Conservation (phyloP, 1,140 invertebrate genomes). For the Pseudobourletiella spinata region DNA sequence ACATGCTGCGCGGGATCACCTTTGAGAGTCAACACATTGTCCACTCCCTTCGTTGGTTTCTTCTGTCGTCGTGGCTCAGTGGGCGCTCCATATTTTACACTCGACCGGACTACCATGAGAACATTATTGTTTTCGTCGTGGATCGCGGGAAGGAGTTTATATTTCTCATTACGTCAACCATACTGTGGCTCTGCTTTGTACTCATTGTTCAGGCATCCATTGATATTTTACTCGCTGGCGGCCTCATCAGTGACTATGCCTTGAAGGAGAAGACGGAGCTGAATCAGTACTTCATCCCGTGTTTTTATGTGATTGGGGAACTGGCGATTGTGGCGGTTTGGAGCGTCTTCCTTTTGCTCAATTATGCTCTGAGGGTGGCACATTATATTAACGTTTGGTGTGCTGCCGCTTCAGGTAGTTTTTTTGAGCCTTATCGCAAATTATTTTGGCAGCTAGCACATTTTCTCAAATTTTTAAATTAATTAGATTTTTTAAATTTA, state of each 20-base stretch:
- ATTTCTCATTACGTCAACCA: not conserved
- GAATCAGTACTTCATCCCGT: not conserved
- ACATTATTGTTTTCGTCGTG: conserved; percentile 1
- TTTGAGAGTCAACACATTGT: conserved; percentile 4
- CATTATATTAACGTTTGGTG: conserved; percentile 25
- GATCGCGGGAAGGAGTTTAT: conserved; percentile 4
- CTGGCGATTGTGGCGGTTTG: conserved; percentile 8
- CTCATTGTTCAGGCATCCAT: not conserved
- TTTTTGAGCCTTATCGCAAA: too few relatives aligned
- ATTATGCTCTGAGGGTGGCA: conserved; percentile 19
- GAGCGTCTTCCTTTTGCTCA: conserved; percentile 18
- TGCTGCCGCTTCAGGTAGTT: conserved; percentile 8
- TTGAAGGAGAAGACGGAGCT: not conserved
- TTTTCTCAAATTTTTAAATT: too few relatives aligned
- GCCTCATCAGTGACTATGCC: not conserved
- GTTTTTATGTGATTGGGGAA: conserved; percentile 2
- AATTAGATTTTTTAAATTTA: too few relatives aligned
- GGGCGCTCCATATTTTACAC: not conserved
- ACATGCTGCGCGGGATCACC: not conserved
- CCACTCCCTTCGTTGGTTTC: not conserved
- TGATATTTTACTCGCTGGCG: not conserved
- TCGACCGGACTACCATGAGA: not conserved
- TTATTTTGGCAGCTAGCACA: too few relatives aligned
- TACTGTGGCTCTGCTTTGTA: not conserved
- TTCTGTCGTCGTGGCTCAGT: not conserved